These are phyloP conservation scores for Chymomyza amoena DNA, from an alignment of 2,888 invertebrate genomes.

Conservation along the genomic window DNA sequence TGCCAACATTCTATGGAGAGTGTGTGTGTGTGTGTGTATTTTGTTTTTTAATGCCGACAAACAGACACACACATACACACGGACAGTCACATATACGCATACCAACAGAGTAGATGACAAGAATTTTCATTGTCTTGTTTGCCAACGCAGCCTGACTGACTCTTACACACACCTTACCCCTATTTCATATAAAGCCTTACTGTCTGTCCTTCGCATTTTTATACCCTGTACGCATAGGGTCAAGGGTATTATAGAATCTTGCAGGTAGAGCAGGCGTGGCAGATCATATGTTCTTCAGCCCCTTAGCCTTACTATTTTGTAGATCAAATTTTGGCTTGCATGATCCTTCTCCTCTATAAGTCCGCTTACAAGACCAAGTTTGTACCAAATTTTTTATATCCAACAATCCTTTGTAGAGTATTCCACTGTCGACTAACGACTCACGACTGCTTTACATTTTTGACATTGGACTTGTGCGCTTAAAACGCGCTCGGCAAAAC, in stretches of 20 bases:
- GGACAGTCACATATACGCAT: neutral
- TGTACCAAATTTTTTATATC: too few species aligned
- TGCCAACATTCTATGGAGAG: constrained; percentile 44
- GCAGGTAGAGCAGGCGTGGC: too few species aligned
- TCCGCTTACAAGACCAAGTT: too few species aligned
- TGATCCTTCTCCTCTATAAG: too few species aligned
- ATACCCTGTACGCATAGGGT: neutral
- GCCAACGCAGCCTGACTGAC: constrained; percentile 36
- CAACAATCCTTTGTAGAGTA: too few species aligned
- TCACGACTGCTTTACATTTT: constrained; percentile 52
- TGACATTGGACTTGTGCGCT: constrained; percentile 66
- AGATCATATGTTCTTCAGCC: too few species aligned
- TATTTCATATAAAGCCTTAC: neutral
- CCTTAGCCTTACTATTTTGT: too few species aligned
- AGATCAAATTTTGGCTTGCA: too few species aligned
- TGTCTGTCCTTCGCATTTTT: neutral
- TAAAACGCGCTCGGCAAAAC: constrained; percentile 66
- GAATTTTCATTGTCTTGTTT: constrained; percentile 72
- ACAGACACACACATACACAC: constrained; percentile 1
- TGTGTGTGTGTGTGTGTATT: constrained; percentile 34
- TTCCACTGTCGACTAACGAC: constrained; percentile 16
- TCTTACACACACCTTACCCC: neutral
- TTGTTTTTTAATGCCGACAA: constrained; percentile 57
- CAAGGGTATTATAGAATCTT: too few species aligned
- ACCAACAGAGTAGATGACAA: constrained; percentile 15